Percentiles rank a stretch among this genome's conserved stretches.
Evolutionary conservation across 2,113 vertebrate species (phyloP).

Genomic region (Vireo altiloquus): DNA sequence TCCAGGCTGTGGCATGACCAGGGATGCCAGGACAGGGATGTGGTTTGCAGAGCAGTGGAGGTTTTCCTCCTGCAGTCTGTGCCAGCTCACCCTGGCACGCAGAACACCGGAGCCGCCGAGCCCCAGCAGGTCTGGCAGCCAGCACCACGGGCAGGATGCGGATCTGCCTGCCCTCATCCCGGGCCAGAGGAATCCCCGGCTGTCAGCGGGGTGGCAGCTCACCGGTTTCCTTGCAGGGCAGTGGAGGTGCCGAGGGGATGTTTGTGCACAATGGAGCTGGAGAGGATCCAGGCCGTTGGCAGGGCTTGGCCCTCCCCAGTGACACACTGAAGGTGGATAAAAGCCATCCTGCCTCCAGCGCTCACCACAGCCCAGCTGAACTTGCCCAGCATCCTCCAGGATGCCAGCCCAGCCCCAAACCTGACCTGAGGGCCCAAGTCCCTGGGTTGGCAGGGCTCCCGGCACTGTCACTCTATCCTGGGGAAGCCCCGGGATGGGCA

Average conservation of each 20-base stretch:
- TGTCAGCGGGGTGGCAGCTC: background rate
- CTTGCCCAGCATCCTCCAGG: background rate
- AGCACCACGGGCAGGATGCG: rapidly evolving
- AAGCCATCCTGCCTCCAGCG: background rate
- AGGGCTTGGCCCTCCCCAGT: background rate
- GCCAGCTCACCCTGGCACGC: background rate
- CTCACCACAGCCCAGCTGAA: background rate
- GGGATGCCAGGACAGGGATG: background rate
- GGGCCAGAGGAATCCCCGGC: background rate
- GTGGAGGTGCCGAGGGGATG: background rate
- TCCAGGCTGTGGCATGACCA: background rate
- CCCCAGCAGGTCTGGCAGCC: background rate
- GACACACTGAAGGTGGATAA: background rate
- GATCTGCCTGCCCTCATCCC: background rate
- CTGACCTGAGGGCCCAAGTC: background rate
- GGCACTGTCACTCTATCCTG: rapidly evolving
- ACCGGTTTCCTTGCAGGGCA: background rate
- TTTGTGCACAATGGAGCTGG: conserved; percentile 10
- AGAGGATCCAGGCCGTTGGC: background rate
- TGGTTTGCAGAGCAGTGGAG: background rate
- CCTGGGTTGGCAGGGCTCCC: background rate
- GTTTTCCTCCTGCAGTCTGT: rapidly evolving
- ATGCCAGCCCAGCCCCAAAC: background rate
- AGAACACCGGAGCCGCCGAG: rapidly evolving
- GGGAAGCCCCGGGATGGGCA: background rate